Base-by-base conservation (phyloP, 2,888 invertebrate genomes). In the Calliphora vomitoria region DNA sequence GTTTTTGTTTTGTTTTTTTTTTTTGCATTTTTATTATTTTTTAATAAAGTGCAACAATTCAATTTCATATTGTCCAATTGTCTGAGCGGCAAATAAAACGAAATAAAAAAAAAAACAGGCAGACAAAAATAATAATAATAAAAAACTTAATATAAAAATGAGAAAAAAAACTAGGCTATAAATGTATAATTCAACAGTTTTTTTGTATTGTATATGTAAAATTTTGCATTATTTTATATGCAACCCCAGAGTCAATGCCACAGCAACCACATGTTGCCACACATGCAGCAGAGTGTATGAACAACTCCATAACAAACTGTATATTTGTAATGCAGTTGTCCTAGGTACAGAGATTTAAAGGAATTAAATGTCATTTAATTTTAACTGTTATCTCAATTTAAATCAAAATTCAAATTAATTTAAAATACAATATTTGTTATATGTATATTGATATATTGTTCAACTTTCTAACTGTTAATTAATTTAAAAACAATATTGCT, bases 21-120 rank as follows among this genome's bases (percentile, higher is more conserved):
- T 68, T 58, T 5, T 35, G 35, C 35, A 35, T 35, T 35, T 82
- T 76, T 69, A 50, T 76, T 74, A 18, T 79, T 85, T 81, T 75
- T 85, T 75, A 69, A 80, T 85, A 81, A 85, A 85, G 75, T 81
- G 75, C 80, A 81, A 86, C 86, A 84, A 87, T 84, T 81, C 81
- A 84, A 84, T 87, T 87, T 87, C 80, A 72, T 82, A 71, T 80
- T 81, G 47, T 81, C 60, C 87, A 72, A 75, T 76, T 75, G 81
- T 86, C 74, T 79, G 81, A 71, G 20, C n/a, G 55, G 11, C 53
- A 53, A 41, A 69, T 62, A 60, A 81, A 81, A 69, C 31, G 10
- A 66, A 60, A 31, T 3, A 8, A 47, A 55, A 25, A 47, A 74
- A 78, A 76, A 18, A 38, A 25, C 18, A 44, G 31, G 4, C 50